Evolutionary conservation across 2,888 invertebrate species (phyloP), one percentile per base, ranked within the genome.

Genomic region (Monopis laevigella): DNA sequence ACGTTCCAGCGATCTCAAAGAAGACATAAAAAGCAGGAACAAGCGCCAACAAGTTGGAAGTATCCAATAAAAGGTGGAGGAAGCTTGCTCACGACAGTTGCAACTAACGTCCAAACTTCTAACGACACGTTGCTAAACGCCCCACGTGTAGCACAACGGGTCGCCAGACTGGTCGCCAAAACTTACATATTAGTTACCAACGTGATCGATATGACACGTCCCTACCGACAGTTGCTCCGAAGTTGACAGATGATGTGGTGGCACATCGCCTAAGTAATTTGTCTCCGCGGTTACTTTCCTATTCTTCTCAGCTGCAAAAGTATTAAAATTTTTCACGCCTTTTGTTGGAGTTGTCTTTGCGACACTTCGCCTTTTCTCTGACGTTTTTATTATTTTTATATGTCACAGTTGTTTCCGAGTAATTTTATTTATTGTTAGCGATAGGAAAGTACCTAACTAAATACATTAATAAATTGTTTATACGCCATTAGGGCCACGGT

Each of bases 181-280:
- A 75, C 71, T 77, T 77, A 59, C 68, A 74, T 75, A 78, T 77
- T 78, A 77, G 73, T 78, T 78, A 57, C 2, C 65, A 65, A 60
- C 66, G 70, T 78, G 77, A 78, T 77, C 75, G 77, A 77, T 78
- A 67, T 62, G 61, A 62, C 72, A 60, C 62, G 58, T 64, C 63
- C 67, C 64, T 75, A 70, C 16, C 72, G 77, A 75, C 75, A 75
- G 74, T 73, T 74, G 50, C 62, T 74, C 50, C 62, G 72, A 73
- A 71, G 59, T 68, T 74, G 72, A 77, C 74, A 71, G 77, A 78
- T 77, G 77, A 75, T 63, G 67, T 64, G 59, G 58, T 60, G 65
- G 66, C 70, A 71, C 68, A 73, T 65, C 68, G 67, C 57, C 51
- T 51, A 56, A 65, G 68, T 67, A 68, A 75, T 77, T 75, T 73